Conservation (phyloP, 2,113 vertebrate species). For the Accipiter virgatus region DNA sequence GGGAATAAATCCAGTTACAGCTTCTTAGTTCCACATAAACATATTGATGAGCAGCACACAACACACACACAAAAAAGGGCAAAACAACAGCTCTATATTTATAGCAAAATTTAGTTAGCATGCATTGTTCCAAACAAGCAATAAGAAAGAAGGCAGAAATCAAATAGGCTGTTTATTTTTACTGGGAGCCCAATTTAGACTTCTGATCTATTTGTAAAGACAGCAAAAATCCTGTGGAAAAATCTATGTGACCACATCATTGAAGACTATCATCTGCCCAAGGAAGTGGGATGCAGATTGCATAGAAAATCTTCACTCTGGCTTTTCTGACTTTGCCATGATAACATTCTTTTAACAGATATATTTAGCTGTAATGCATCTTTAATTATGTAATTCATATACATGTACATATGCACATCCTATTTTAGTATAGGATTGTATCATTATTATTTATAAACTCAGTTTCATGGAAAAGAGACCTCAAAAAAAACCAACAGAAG, state of each 20-base stretch:
- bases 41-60: background rate
- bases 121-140: background rate
- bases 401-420: background rate
- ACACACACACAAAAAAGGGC: background rate
- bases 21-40: background rate
- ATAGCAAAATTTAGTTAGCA: background rate
- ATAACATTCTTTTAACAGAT: background rate
- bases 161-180: background rate
- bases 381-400: slow-evolving; percentile 48
- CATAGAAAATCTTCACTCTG: background rate
- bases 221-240: slow-evolving; percentile 16
- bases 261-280: background rate
- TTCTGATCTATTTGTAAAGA: background rate
- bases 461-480: background rate
- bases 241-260: slow-evolving; percentile 21
- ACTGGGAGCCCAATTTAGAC: background rate
- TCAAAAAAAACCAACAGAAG: background rate
- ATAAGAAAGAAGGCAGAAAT: background rate
- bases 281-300: background rate
- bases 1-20: background rate
- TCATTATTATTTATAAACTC: slow-evolving; percentile 41
- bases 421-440: slow-evolving; percentile 26
- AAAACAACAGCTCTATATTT: background rate
- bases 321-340: background rate
- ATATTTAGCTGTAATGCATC: slow-evolving; percentile 37